Evolutionary conservation across 2,888 invertebrate species (phyloP).

Genomic region (Diloba caeruleocephala): DNA sequence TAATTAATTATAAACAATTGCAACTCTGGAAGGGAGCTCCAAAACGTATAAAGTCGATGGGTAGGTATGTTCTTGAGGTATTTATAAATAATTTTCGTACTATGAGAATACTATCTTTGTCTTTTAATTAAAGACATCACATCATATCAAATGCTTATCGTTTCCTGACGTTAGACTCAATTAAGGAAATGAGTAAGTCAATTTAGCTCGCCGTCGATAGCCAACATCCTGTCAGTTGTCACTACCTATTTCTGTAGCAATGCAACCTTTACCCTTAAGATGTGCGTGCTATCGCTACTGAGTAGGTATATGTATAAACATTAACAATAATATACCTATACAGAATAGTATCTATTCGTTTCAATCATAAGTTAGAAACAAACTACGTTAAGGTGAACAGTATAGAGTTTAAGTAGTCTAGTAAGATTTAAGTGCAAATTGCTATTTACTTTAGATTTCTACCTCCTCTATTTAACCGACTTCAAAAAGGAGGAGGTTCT

Average conservation of each 20-base stretch:
- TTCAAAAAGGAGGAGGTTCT: no score
- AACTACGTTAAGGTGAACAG: no score
- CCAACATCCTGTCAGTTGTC: constrained; percentile 31
- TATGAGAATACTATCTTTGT: constrained; percentile 5
- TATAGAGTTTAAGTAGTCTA: no score
- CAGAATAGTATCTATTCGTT: no score
- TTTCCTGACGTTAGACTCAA: constrained; percentile 23
- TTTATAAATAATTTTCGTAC: no score
- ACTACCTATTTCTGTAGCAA: constrained; percentile 25
- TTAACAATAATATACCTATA: no score
- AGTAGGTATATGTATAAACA: not conserved
- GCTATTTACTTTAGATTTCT: no score
- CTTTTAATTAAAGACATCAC: constrained; percentile 26
- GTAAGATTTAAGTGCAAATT: no score
- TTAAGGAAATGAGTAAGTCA: constrained; percentile 32
- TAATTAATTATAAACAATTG: constrained; percentile 16
- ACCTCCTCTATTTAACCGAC: no score
- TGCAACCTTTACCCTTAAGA: constrained; percentile 12
- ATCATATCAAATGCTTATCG: constrained; percentile 23
- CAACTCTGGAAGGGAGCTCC: not conserved
- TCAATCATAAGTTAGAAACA: no score
- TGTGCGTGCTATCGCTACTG: not conserved
- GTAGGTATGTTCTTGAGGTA: not conserved
- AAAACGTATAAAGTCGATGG: not conserved
- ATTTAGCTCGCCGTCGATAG: constrained; percentile 24